Evolutionary conservation across 2,113 vertebrate species (phyloP), one percentile per base, ranked within the genome.

Genomic region (Cochlearius cochlearius): DNA sequence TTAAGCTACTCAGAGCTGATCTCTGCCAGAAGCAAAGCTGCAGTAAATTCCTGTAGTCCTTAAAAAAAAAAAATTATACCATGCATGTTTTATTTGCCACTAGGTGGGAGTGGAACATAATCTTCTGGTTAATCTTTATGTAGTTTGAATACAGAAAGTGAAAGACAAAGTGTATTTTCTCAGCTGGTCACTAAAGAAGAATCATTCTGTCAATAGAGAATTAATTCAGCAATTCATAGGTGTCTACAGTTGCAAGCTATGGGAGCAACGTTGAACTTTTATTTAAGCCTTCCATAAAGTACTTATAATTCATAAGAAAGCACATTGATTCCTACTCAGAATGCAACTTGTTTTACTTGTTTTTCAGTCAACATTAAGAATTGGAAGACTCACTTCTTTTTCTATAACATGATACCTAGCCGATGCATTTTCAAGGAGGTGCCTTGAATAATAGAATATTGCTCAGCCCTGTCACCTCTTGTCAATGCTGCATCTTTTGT

Each of bases 21-120:
- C 18, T 67, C 32, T 68, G 43, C 21, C 47, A 66, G 13, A 47
- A 72, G 55, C 36, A 82, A 73, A 82, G 34, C 64, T 73, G 29
- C 58, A 72, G 30, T 60, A 75, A 80, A 92, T 83, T 84, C 11
- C 19, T 12, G 14, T 25, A 59, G 15, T 18, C 15, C 20, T 50
- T 15, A 36, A 58, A 38, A 60, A 66, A 50, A 23, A 22, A 27
- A 25, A 12, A 56, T 73, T 47, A 53, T 15, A 55, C 8, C 25
- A 1, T 73, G 56, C 15, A 66, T 58, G 27, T 64, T 86, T 49
- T 27, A 29, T 43, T 73, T 64, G 55, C 88, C 98, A 95, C 96
- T 96, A 98, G 98, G 79, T 96, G 98, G 97, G 74, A 96, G 80
- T 85, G 94, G 18, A 95, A 90, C 94, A 88, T 88, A 89, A 64